Evolutionary conservation across 2,888 invertebrate species (phyloP), one percentile per base, ranked within the genome.

Genomic region (Stenoptilia bipunctidactyla): DNA sequence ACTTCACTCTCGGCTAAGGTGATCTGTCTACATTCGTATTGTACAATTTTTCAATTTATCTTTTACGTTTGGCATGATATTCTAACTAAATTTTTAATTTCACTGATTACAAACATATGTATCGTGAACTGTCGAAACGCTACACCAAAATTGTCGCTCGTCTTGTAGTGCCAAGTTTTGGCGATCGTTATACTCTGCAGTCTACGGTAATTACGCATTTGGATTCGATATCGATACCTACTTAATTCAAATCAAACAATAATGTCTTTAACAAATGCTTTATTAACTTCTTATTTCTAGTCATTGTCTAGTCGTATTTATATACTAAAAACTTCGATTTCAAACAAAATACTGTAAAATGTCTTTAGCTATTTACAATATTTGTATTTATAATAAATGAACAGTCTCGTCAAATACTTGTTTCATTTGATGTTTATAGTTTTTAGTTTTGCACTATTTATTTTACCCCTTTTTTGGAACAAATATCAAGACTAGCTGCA

Each of bases 1-100:
- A 55, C 30, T 12, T 9, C 9, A 3, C n/a, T 30, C 30, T 30
- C 30, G 14, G 56, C 74, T 70, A 83, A 83, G 83, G 83, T 83
- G 83, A 83, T 68, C 77, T 74, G 75, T 66, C 59, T 56, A 66
- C 77, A 74, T 67, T 76, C 80, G 79, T 83, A 82, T 76, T 76
- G 82, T 83, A 82, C 70, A 66, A 72, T 72, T 71, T 74, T 77
- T 66, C 64, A 70, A 64, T 72, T 73, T 67, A 62, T 77, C 58
- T 54, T 80, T 71, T 76, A 71, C 71, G 82, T 82, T 82, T 83
- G 82, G 83, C 83, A 83, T 83, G 83, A 80, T 72, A 72, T 75
- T 66, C 66, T 74, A 65, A 82, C 77, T 61, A 76, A 74, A 69
- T 67, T 74, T 51, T 69, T 82, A 67, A 73, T 77, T 66, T 71